Percentiles rank a stretch among this genome's conserved stretches.
Conservation (phyloP, 2,888 invertebrate species). For the Pristionchus exspectatus region DNA sequence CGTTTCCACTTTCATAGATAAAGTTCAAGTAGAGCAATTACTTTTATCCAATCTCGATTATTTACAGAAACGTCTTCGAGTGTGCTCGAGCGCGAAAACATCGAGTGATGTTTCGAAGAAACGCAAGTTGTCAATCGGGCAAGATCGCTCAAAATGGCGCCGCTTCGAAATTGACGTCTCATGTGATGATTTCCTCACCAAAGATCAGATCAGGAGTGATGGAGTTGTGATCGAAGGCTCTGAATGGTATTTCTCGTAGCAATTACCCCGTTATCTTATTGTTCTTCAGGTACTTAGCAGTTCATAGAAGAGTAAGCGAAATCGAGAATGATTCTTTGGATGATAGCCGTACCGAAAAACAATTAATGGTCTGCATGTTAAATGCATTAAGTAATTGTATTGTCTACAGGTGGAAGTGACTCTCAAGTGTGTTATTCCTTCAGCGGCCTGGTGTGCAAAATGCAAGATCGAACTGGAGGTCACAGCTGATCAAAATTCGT, state of each 20-base stretch:
- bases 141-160: not conserved
- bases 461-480: conserved; percentile 32
- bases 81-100: not conserved
- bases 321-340: not conserved
- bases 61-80: not conserved
- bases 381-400: not conserved
- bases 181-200: conserved; percentile 21
- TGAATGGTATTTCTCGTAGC: not conserved
- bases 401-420: conserved; percentile 28
- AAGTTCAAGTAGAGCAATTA: not conserved
- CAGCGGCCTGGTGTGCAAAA: conserved; percentile 28
- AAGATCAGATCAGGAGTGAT: conserved; percentile 4
- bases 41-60: not conserved
- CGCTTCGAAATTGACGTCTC: not conserved
- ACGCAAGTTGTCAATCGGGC: not conserved
- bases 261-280: no score
- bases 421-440: conserved; percentile 19
- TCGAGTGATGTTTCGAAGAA: not conserved
- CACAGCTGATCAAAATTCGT: not conserved
- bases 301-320: not conserved
- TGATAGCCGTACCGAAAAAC: not conserved
- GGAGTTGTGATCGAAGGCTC: not conserved
- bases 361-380: not conserved
- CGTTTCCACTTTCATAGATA: not conserved
- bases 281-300: not conserved